Conservation (phyloP, 2,113 vertebrate genomes). For the Struthio camelus region DNA sequence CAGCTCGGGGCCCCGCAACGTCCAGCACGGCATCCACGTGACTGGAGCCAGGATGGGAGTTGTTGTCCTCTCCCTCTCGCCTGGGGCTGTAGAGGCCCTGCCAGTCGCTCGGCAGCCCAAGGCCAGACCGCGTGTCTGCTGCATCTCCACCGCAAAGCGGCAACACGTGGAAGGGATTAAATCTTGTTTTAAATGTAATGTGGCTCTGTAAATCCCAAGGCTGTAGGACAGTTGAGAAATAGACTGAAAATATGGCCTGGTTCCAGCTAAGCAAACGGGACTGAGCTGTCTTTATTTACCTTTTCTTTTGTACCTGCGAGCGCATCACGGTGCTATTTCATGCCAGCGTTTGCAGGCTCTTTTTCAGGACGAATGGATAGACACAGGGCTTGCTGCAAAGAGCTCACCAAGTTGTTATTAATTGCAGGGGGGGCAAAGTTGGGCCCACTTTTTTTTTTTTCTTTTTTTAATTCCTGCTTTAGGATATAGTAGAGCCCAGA, state of each 20-base stretch:
- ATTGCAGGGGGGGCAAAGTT: background rate
- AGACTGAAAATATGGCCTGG: background rate
- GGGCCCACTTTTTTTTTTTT: background rate
- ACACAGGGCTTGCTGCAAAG: background rate
- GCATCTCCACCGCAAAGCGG: rapidly evolving
- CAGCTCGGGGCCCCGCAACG: too few species aligned
- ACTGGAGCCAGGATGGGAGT: too few species aligned
- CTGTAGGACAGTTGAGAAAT: background rate
- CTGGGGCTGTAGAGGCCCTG: too few species aligned
- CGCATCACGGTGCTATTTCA: background rate
- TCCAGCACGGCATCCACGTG: too few species aligned
- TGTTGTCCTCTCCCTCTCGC: background rate
- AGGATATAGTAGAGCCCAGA: background rate
- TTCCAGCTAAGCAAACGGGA: background rate
- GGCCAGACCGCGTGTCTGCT: background rate
- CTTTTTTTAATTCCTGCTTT: background rate
- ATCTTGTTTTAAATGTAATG: background rate
- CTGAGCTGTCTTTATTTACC: background rate
- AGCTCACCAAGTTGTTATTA: background rate
- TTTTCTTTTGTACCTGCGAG: background rate
- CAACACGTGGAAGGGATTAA: background rate
- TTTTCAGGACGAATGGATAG: rapidly evolving
- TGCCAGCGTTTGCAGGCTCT: rapidly evolving
- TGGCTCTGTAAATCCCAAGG: background rate
- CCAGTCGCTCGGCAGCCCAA: background rate